These are phyloP conservation scores for Scrobipalpa costella DNA, from an alignment of 2,888 invertebrate species.

Conservation along the genomic window DNA sequence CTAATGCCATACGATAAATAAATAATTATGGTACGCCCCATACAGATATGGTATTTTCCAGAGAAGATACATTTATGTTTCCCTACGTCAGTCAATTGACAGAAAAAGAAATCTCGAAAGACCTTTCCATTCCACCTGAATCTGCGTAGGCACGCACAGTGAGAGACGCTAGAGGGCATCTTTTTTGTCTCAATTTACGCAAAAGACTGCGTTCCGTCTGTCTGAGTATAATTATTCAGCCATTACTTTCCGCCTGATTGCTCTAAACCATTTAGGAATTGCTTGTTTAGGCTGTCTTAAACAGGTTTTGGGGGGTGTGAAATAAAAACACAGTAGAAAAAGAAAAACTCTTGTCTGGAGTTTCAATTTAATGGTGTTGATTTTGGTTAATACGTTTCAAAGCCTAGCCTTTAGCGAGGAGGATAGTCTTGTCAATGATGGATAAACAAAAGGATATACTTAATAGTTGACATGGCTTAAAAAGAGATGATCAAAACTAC, in stretches of 20 bases:
- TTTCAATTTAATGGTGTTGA: neutral
- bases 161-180: neutral
- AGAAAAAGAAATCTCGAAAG: no score
- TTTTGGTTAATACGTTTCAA: neutral
- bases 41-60: no score
- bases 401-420: no score
- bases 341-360: neutral
- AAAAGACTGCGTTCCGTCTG: conserved; percentile 61
- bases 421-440: no score
- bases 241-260: conserved; percentile 68
- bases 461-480: no score
- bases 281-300: conserved; percentile 13
- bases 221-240: conserved; percentile 59
- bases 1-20: no score
- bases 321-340: neutral
- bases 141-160: no score
- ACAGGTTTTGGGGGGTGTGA: conserved; percentile 12
- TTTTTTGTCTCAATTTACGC: conserved; percentile 69
- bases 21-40: no score
- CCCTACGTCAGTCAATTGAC: no score
- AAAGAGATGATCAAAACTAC: no score
- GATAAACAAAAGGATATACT: no score
- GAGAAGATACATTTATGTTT: no score
- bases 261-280: conserved; percentile 43
- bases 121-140: neutral